Evolutionary conservation across 2,797 vertebrate genomes (phyloP).

Genomic region (Bovichtus variegatus): DNA sequence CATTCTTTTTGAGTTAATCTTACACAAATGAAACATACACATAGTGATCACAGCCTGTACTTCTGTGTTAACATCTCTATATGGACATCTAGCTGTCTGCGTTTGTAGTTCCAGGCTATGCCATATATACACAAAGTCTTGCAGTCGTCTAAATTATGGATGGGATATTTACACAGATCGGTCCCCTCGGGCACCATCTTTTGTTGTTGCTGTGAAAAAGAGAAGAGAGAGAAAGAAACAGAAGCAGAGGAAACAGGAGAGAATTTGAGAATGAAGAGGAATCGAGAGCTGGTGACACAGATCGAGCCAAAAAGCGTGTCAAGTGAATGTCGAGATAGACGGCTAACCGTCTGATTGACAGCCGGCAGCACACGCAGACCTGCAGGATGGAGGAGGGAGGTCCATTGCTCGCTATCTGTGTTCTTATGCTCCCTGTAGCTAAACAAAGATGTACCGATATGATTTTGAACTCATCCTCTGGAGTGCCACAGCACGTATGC

Average conservation of each 20-base stretch:
- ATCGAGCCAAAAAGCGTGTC: conserved; percentile 22
- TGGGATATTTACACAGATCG: conserved; percentile 68
- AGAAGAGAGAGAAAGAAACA: conserved; percentile 31
- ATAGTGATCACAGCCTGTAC: background rate
- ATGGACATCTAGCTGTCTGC: conserved; percentile 39
- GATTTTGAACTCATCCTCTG: conserved; percentile 32
- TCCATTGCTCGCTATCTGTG: conserved; percentile 2
- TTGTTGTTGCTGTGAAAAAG: conserved; percentile 43
- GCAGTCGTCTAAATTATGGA: conserved; percentile 69
- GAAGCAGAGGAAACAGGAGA: conserved; percentile 20
- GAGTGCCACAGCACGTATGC: background rate
- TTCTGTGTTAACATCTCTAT: conserved; percentile 29
- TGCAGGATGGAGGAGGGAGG: background rate
- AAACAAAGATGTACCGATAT: conserved; percentile 35
- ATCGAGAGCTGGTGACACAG: conserved; percentile 24
- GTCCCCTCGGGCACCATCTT: conserved; percentile 48
- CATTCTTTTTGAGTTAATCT: background rate
- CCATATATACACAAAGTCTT: conserved; percentile 54
- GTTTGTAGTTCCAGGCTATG: background rate
- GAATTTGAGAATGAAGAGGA: conserved; percentile 32
- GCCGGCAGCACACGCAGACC: conserved; percentile 2
- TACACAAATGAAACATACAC: background rate
- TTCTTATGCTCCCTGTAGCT: conserved; percentile 21
- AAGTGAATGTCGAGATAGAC: background rate
- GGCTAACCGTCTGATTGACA: conserved; percentile 26